Percentiles rank a stretch among this genome's conserved stretches.
Evolutionary conservation across 2,113 vertebrate species (phyloP).

Genomic region (Capreolus pygargus): DNA sequence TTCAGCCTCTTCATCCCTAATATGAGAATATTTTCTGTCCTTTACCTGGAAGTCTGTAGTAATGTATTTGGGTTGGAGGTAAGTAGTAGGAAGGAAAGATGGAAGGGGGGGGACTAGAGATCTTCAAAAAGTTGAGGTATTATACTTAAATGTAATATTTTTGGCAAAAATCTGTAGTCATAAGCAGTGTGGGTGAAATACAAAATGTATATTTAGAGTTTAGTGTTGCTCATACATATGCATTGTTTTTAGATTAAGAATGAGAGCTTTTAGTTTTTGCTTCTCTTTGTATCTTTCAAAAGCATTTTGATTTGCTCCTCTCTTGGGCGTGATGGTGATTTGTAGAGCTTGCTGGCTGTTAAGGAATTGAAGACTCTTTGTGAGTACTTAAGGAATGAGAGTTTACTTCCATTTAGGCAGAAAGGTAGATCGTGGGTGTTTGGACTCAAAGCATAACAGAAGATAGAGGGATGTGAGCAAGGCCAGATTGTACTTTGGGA

Average conservation of each 20-base stretch:
- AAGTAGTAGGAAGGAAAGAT: constrained; percentile 48
- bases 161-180: constrained; percentile 77
- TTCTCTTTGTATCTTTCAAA: constrained; percentile 73
- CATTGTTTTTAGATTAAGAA: constrained; percentile 78
- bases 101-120: constrained; percentile 43
- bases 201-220: constrained; percentile 77
- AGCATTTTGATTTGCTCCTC: constrained; percentile 71
- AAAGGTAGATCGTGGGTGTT: not conserved
- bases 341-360: constrained; percentile 52
- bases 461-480: not conserved
- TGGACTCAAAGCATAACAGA: not conserved
- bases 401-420: not conserved
- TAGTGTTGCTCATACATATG: constrained; percentile 75
- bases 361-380: constrained; percentile 36
- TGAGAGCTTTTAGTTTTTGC: constrained; percentile 73
- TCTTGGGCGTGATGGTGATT: constrained; percentile 49
- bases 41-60: constrained; percentile 55
- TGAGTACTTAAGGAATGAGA: not conserved
- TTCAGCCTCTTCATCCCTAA: not conserved
- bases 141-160: constrained; percentile 78
- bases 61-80: constrained; percentile 55
- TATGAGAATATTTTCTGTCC: constrained; percentile 16
- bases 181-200: constrained; percentile 79
- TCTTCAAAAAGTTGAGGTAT: constrained; percentile 74
- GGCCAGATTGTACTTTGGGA: not conserved